These are phyloP conservation scores for Drosophila pallidifrons DNA, from an alignment of 1,140 invertebrate species.

Conservation along the genomic window DNA sequence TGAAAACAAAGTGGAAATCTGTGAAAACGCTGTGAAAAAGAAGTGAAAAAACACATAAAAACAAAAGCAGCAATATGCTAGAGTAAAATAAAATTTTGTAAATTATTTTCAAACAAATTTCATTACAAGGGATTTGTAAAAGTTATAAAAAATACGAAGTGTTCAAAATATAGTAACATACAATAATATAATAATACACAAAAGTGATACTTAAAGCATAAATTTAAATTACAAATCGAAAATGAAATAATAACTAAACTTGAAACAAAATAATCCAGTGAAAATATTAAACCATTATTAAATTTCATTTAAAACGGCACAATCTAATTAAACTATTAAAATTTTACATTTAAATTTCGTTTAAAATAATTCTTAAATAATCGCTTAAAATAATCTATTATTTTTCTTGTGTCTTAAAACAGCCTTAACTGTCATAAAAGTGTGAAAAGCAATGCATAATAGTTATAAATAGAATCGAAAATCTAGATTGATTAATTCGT, in stretches of 20 bases:
- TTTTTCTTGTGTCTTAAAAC: constrained; percentile 5
- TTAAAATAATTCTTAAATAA: no score
- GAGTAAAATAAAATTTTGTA: neutral
- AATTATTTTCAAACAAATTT: neutral
- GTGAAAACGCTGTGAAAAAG: neutral
- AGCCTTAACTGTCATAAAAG: constrained; percentile 51
- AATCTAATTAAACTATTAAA: no score
- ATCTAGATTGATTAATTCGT: constrained; percentile 36
- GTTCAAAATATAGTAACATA: no score
- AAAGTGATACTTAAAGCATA: no score
- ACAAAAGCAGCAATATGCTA: neutral
- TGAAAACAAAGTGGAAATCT: constrained; percentile 5
- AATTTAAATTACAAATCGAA: no score
- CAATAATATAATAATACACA: no score
- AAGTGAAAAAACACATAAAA: neutral
- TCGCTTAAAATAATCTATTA: neutral
- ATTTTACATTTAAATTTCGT: no score
- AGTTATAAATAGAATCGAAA: constrained; percentile 33
- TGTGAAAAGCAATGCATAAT: constrained; percentile 43
- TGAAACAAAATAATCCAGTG: no score
- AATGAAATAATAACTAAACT: no score
- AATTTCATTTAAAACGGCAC: no score
- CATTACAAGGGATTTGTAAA: neutral
- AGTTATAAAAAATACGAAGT: no score
- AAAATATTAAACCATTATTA: no score